These are phyloP conservation scores for Lypha dubia DNA, from an alignment of 2,888 invertebrate species.

Conservation along the genomic window DNA sequence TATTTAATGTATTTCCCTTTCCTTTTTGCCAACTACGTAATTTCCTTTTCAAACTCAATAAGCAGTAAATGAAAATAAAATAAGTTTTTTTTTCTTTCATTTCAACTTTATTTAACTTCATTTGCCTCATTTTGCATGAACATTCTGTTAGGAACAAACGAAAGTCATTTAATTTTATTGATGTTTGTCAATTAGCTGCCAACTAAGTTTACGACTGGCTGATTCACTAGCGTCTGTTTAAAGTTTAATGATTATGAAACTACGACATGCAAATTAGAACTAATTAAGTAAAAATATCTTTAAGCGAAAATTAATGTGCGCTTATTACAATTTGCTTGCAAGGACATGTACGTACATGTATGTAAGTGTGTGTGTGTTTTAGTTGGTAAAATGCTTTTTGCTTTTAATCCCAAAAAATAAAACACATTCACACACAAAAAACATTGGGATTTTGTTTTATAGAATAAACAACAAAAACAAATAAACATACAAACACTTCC, in stretches of 20 bases:
- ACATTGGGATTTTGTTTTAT: constrained; percentile 17
- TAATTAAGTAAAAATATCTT: constrained; percentile 60
- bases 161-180: constrained; percentile 26
- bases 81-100: neutral
- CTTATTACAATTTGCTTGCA: neutral
- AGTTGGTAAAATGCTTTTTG: constrained; percentile 5
- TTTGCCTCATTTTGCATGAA: neutral
- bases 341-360: no score
- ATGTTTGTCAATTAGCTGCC: constrained; percentile 49
- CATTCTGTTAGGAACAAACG: neutral
- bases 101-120: neutral
- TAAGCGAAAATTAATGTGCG: constrained; percentile 41
- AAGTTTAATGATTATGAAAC: constrained; percentile 35
- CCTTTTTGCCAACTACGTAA: neutral
- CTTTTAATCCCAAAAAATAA: constrained; percentile 24
- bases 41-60: neutral
- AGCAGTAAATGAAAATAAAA: neutral
- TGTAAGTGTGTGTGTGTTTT: neutral
- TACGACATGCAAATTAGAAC: constrained; percentile 55
- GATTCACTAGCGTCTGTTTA: constrained; percentile 23
- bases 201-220: constrained; percentile 17
- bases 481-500: neutral
- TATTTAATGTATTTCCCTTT: no score
- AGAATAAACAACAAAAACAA: no score
- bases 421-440: neutral